Evolutionary conservation across 2,113 vertebrate species (phyloP), one percentile per base, ranked within the genome.

Genomic region (Sakesphorus luctuosus): DNA sequence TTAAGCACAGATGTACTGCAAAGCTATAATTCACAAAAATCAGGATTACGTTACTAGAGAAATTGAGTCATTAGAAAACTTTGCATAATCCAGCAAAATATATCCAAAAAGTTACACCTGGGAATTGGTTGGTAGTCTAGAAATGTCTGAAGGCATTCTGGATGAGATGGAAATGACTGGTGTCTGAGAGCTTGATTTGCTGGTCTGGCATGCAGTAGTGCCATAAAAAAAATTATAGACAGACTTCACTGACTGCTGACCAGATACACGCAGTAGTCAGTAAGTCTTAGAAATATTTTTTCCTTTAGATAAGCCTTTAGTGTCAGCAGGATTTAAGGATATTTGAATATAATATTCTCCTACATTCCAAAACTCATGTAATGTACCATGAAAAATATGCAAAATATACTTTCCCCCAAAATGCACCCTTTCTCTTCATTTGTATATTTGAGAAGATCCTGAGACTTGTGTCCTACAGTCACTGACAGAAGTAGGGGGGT

Each of bases 251-350:
- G 5, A 25, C 24, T 38, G 56, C 28, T 49, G 38, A 49, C 28
- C 21, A 72, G 40, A 61, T 56, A 72, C 10, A 50, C 61, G 28
- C 13, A 33, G 23, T 25, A 85, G 16, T 75, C 68, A 63, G 18
- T 58, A 65, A 53, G 38, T 28, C 14, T 66, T 49, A 66, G 31
- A 72, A 61, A 13, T 53, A 9, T 9, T 47, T 52, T 67, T 76
- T 55, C 31, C 6, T 94, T 81, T 23, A 49, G 28, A 40, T 1
- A 0, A 40, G n/a, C 26, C 3, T 1, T 1, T 40, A 52, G 28
- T 7, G 10, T 66, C 35, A 77, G 33, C 77, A 87, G 36, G 29
- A 14, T 46, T 84, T 47, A 8, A 90, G 82, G 31, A 38, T 76
- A 38, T 35, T 77, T 77, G 47, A 59, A 20, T n/a, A 31, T 7